Evolutionary conservation across 30 jellyfish, hydroid and myxozoan genomes (phyloP), one percentile per base, ranked within the genome.

Genomic region (Calvadosia cruxmelitensis): DNA sequence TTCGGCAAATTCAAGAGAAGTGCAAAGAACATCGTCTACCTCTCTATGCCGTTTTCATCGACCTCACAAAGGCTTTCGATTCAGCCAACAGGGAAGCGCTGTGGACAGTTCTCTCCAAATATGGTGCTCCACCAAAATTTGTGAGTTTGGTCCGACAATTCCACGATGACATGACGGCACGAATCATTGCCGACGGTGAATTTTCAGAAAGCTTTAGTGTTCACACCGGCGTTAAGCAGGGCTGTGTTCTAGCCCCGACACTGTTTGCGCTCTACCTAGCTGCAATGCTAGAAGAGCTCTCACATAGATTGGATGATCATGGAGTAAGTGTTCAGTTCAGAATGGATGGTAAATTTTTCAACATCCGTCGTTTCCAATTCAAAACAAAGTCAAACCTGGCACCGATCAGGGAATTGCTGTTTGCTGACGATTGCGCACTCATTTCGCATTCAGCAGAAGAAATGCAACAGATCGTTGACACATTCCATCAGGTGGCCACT

Each of bases 1-100:
- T 70, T n/a, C 80, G 80, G 3, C 83, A 73, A 50, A 42, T 73
- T 3, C 66, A 0, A 68, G 76, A 73, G 79, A 73, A 73, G 34
- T 73, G 77, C 49, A 10, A 76, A 1, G 83, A 73, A 62, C 83
- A 73, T 27, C 34, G 31, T 3, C 20, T 1, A 28, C 78, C 33
- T 1, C 69, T 73, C 25, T 36, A 53, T 67, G 34, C 48, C 24
- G 68, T 68, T 3, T 73, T 73, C 34, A 36, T 73, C 24, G 78
- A 73, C 29, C 67, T 73, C 3, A 73, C 78, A 13, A 73, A 73
- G 30, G 83, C 83, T 1, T 71, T 71, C 0, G 81, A 71, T 27
- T 23, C 53, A 29, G 81, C 53, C 25, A 71, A 63, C 77, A 25
- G 73, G 75, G 63, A 31, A 3, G 81, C 50, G 2, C 81, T 71